Evolutionary conservation across 1,140 invertebrate species (phyloP).

Genomic region (Manduca sexta): DNA sequence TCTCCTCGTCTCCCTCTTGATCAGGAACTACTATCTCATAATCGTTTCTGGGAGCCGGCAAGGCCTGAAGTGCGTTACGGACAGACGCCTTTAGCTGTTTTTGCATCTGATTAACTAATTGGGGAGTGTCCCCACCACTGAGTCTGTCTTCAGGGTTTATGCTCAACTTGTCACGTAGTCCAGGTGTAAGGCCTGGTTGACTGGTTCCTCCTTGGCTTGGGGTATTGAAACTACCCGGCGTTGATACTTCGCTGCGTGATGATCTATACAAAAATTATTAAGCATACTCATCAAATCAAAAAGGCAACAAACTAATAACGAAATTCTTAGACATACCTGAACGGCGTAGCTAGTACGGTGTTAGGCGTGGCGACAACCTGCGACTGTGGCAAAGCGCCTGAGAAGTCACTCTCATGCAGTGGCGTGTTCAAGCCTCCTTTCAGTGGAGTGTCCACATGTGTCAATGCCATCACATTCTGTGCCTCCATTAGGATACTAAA

Average conservation of each 20-base stretch:
- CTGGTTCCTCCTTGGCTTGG: constrained; percentile 56
- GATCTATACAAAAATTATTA: constrained; percentile 28
- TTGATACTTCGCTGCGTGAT: constrained; percentile 62
- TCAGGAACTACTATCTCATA: constrained; percentile 99
- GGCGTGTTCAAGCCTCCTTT: constrained; percentile 97
- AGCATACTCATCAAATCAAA: too few relatives aligned
- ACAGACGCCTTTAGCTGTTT: constrained; percentile 84
- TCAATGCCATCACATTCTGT: constrained; percentile 98
- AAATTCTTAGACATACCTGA: too few relatives aligned
- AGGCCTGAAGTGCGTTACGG: constrained; percentile 80
- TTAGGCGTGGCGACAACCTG: constrained; percentile 92
- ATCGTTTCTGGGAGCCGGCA: constrained; percentile 96
- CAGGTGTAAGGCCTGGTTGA: constrained; percentile 36
- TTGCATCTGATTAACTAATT: constrained; percentile 76
- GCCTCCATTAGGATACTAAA: constrained; percentile 90
- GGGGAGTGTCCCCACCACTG: constrained; percentile 79
- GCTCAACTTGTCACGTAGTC: constrained; percentile 92
- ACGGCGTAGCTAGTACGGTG: constrained; percentile 95
- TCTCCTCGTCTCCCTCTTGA: constrained; percentile 78
- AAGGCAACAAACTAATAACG: too few relatives aligned
- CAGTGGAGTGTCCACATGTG: constrained; percentile 97
- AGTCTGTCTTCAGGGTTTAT: constrained; percentile 93
- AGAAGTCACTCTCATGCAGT: constrained; percentile 91
- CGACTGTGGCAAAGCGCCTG: constrained; percentile 83
- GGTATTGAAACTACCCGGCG: constrained; percentile 67